Base-by-base conservation (phyloP, 2,113 vertebrate genomes). In the Sterrhoptilus dennistouni region DNA sequence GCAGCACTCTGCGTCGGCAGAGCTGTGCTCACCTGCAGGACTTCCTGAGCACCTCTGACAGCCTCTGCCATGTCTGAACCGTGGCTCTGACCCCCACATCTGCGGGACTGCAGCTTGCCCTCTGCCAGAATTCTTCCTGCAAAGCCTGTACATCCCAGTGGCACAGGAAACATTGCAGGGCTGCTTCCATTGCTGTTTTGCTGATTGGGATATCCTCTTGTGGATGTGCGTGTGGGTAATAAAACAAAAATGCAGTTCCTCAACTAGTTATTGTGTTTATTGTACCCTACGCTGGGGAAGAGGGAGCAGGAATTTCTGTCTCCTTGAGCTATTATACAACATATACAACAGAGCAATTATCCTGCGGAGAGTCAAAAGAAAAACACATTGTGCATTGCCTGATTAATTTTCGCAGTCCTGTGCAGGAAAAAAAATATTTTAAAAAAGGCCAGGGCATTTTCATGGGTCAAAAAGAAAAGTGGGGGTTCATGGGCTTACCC, bases 21-120 rank as follows among this genome's bases (percentile, higher is more conserved):
- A 93, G 97, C 35, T 98, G 98, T 66, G 71, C 54, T 57, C 53
- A 69, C 4, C 97, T 98, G 28, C 60, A 89, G 31, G 82, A 88
- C 72, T 98, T 98, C 91, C 38, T 97, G 70, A 57, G 70, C 57
- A 29, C 12, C 0, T 29, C 79, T 16, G 78, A 95, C 38, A 87
- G 42, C 27, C 40, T 92, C 53, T 98, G 98, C 63, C 20, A 45
- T 4, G 8, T 96, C 65, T 97, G 57, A 96, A 31, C 0, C 0
- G 13, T 5, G 9, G 18, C n/a, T n/a, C 84, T 57, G 74, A 57
- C 45, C 28, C 44, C 24, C 25, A 24, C 42, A 8, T 38, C 29
- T 0, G 0, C 6, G 23, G 29, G 12, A 71, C 68, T 56, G 54
- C 1, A 1, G 23, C 35, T 69, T 0, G 0, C 44, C 36, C 76